A percentile compares a stretch with the other conserved stretches of the same genome.
phyloP scores from a whole-genome alignment of 2,888 invertebrate species.

The Drosophila kokeensis region DNA sequence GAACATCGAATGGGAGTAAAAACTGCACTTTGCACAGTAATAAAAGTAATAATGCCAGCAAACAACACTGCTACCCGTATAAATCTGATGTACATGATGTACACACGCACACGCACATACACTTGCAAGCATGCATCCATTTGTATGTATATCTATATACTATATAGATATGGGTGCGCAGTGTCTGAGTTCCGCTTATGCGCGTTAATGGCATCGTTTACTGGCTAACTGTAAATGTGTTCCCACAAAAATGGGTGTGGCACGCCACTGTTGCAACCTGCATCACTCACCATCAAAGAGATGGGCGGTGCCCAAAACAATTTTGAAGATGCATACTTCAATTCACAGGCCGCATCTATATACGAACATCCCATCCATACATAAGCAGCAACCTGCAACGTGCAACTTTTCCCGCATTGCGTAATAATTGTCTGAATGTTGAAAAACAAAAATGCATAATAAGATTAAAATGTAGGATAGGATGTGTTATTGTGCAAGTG shows the following conservation, averaged over 20 bases:
- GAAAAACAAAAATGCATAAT: background rate
- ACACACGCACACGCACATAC: conserved; percentile 7
- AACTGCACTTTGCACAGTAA: conserved; percentile 73
- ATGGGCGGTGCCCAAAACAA: conserved; percentile 60
- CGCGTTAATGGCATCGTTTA: conserved; percentile 81
- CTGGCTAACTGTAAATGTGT: conserved; percentile 74
- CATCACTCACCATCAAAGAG: conserved; percentile 26
- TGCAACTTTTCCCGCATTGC: conserved; percentile 1
- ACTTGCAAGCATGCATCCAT: background rate
- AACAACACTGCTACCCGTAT: conserved; percentile 26
- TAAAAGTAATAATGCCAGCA: conserved; percentile 72
- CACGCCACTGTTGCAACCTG: conserved; percentile 48
- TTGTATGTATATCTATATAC: conserved; percentile 9
- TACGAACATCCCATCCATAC: background rate
- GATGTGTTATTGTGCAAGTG: background rate
- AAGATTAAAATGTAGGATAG: background rate
- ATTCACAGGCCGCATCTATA: background rate
- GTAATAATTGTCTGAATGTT: background rate
- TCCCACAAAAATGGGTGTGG: conserved; percentile 59
- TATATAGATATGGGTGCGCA: conserved; percentile 58
- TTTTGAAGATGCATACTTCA: conserved; percentile 13
- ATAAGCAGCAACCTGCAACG: background rate
- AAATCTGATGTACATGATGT: conserved; percentile 6
- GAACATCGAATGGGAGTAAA: conserved; percentile 44
- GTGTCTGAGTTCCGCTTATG: conserved; percentile 65